Base-by-base conservation (phyloP, 2,888 invertebrate species). In the Chymomyza fuscimana region DNA sequence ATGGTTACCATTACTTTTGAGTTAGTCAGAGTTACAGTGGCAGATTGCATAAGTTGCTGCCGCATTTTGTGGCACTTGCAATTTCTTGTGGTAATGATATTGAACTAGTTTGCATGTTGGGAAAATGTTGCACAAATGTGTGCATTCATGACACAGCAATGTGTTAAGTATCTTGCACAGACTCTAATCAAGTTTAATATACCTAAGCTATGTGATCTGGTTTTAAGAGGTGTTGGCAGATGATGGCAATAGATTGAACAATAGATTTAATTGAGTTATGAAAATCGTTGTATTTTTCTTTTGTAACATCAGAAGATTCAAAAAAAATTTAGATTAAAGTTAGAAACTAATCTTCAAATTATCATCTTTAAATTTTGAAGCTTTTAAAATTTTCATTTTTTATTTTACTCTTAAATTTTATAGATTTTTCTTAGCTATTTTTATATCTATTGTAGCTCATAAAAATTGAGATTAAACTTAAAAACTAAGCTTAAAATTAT, bases 11-110 rank as follows among this genome's bases (percentile, higher is more conserved):
- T 52, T 63, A 29, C 29, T 54, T 29, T 51, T 54, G 32, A 25
- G 29, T 52, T 22, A 22, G 50, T 62, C 29, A 29, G 60, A 32
- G 60, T 29, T n/a, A 29, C 29, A 72, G 54, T 36, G 64, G 64
- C 59, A 62, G 40, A 72, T 82, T 82, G 74, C 79, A 74, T 77
- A 81, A 81, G 63, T 52, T 63, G 65, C 61, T 67, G 46, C 69
- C 61, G 46, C 65, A 58, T 12, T 10, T 12, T 73, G 62, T 40
- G 15, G 5, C 60, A 56, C 51, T 58, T 15, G 15, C 54, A 46
- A 46, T 46, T 46, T 36, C 54, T 65, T 58, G 15, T 67, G 68
- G 62, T 46, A 72, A 63, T 74, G 74, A 82, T 82, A 80, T 67
- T 81, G 76, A 77, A 73, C 79, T 76, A 72, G 70, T 73, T 74